These are phyloP conservation scores for Ichneumoninae sp. DNA, from an alignment of 2,888 invertebrate species.

Conservation along the genomic window DNA sequence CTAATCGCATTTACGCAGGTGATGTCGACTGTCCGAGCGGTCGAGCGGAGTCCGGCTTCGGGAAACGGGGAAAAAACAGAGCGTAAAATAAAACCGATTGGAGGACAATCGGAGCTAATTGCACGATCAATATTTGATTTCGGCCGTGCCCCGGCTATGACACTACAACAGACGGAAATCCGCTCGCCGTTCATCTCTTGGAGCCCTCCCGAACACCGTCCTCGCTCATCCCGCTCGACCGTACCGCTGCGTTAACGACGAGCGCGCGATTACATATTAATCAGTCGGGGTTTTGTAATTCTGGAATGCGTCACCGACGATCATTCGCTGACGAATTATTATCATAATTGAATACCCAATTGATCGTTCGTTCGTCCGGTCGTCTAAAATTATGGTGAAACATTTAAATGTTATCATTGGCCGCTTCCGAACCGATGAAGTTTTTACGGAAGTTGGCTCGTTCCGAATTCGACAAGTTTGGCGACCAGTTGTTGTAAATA, in stretches of 20 bases:
- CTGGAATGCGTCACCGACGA: constrained; percentile 68
- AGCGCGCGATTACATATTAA: constrained; percentile 79
- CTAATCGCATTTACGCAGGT: constrained; percentile 19
- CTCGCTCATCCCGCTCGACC: constrained; percentile 14
- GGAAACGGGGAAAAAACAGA: constrained; percentile 37
- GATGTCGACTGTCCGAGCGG: background rate
- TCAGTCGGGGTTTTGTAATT: constrained; percentile 79
- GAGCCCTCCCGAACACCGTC: constrained; percentile 2
- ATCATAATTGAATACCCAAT: constrained; percentile 7
- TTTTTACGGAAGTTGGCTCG: too few species aligned
- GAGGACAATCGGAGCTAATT: constrained; percentile 81
- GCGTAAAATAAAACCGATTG: constrained; percentile 75
- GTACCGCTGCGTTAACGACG: constrained; percentile 50
- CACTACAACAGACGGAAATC: constrained; percentile 36
- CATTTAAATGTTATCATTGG: too few species aligned
- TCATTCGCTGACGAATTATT: constrained; percentile 33
- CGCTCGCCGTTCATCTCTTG: constrained; percentile 55
- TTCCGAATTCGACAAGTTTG: too few species aligned
- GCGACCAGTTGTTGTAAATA: too few species aligned
- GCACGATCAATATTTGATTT: constrained; percentile 82
- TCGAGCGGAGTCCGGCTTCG: constrained; percentile 43
- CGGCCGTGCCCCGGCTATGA: constrained; percentile 67
- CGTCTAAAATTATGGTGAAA: too few species aligned
- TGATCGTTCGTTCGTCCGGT: background rate
- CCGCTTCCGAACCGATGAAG: too few species aligned